Evolutionary conservation across 2,888 invertebrate genomes (phyloP).

Genomic region (Melitaea athalia): DNA sequence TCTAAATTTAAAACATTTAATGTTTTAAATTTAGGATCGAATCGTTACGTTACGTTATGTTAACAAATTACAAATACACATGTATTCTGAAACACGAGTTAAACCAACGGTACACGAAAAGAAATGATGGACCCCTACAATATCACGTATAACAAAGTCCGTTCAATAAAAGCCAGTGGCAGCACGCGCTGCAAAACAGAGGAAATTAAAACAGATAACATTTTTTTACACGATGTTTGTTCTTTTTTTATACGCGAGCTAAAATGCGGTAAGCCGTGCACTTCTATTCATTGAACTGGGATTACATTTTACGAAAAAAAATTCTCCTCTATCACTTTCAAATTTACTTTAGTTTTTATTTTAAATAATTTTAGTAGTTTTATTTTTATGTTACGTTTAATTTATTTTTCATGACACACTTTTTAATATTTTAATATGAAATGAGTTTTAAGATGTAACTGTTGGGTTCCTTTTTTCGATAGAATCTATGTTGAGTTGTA

Average conservation of each 20-base stretch:
- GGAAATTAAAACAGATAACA: conserved; percentile 52
- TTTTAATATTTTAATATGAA: no score
- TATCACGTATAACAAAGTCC: conserved; percentile 9
- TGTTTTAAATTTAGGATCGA: no score
- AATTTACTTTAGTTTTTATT: background rate
- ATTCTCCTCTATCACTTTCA: background rate
- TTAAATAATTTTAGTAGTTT: background rate
- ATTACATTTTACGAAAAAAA: conserved; percentile 16
- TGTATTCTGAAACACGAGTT: background rate
- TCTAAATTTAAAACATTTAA: no score
- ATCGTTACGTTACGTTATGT: background rate
- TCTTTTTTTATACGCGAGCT: conserved; percentile 42
- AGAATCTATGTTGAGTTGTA: no score
- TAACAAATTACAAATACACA: background rate
- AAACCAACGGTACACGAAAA: background rate
- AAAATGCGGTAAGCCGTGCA: conserved; percentile 30
- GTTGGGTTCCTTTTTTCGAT: no score
- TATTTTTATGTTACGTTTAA: background rate
- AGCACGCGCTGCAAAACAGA: conserved; percentile 37
- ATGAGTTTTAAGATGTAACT: no score
- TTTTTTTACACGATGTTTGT: conserved; percentile 43
- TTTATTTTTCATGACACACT: no score
- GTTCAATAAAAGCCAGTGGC: conserved; percentile 38
- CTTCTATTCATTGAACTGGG: conserved; percentile 19
- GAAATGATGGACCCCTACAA: conserved; percentile 13